Percentiles rank a stretch among this genome's conserved stretches.
Evolutionary conservation across 2,113 vertebrate genomes (phyloP).

Genomic region (Corvus hawaiiensis): DNA sequence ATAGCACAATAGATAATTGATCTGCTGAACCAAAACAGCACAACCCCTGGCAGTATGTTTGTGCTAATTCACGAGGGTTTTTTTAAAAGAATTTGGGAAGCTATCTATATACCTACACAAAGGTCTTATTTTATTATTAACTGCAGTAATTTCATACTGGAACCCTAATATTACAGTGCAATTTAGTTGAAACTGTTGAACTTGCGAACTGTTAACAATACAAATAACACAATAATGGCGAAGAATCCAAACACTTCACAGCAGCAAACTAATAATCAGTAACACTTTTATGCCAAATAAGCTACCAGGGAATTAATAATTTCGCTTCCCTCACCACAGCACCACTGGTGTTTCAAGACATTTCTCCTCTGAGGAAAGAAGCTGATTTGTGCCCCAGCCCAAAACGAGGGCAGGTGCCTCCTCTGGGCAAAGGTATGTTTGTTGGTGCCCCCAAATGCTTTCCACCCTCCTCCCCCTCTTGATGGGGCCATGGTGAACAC

Average conservation of each 20-base stretch:
- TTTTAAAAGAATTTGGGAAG: constrained; percentile 28
- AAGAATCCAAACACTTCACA: constrained; percentile 35
- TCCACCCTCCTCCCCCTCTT: neutral
- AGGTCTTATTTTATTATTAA: constrained; percentile 52
- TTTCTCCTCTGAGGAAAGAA: neutral
- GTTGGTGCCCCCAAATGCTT: neutral
- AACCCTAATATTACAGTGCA: constrained; percentile 42
- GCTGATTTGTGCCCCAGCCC: neutral
- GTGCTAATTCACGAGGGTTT: neutral
- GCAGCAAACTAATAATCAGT: constrained; percentile 47
- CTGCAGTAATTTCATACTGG: neutral
- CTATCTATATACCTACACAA: constrained; percentile 48
- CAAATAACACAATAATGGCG: constrained; percentile 1
- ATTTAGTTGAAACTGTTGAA: constrained; percentile 37
- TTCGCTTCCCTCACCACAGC: neutral
- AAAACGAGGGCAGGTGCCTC: neutral
- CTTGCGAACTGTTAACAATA: constrained; percentile 55
- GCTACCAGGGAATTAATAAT: constrained; percentile 28
- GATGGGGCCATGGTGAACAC: neutral
- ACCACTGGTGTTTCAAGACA: neutral
- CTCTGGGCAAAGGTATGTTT: neutral
- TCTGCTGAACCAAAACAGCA: constrained; percentile 7
- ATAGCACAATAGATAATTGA: constrained; percentile 27
- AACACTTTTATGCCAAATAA: constrained; percentile 25
- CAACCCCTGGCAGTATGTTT: neutral